phyloP scores from a whole-genome alignment of 2,888 invertebrate species.

The Atethmia centrago region DNA sequence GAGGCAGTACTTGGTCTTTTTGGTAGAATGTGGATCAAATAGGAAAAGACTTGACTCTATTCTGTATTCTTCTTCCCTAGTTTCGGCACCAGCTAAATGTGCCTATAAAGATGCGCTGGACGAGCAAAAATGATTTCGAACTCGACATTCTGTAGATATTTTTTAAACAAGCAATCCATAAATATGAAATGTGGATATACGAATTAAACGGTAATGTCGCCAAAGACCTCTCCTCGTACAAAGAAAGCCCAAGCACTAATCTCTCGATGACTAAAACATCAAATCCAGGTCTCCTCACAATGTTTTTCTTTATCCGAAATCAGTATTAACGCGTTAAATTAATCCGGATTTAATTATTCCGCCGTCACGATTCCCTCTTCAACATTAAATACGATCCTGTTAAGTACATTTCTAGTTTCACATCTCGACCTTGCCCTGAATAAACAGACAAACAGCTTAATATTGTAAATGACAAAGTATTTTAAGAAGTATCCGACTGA shows the following conservation, averaged over 20 bases:
- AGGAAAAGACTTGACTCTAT: background rate
- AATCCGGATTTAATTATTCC: slow-evolving; percentile 51
- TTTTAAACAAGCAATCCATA: no score
- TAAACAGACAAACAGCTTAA: slow-evolving; percentile 57
- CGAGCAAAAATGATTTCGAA: no score
- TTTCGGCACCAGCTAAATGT: background rate
- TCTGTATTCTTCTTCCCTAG: background rate
- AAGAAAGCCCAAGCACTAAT: background rate
- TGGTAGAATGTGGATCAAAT: background rate
- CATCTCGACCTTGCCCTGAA: slow-evolving; percentile 46
- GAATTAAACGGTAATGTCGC: no score
- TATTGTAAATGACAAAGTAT: slow-evolving; percentile 53
- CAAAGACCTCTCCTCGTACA: no score
- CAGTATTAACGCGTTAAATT: slow-evolving; percentile 34
- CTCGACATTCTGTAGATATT: no score
- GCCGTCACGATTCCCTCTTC: slow-evolving; percentile 32
- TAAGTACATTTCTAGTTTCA: slow-evolving; percentile 45
- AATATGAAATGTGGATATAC: no score
- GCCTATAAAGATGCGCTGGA: no score
- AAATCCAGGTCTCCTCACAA: slow-evolving; percentile 22
- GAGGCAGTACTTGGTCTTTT: background rate
- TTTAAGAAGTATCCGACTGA: slow-evolving; percentile 45
- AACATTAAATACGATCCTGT: slow-evolving; percentile 32
- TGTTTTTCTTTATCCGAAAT: slow-evolving; percentile 38
- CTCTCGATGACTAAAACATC: slow-evolving; percentile 13